Percentiles rank a stretch among this genome's conserved stretches.
These are phyloP conservation scores for Argyresthia albistria DNA, from an alignment of 2,888 invertebrate species.

Conservation along the genomic window DNA sequence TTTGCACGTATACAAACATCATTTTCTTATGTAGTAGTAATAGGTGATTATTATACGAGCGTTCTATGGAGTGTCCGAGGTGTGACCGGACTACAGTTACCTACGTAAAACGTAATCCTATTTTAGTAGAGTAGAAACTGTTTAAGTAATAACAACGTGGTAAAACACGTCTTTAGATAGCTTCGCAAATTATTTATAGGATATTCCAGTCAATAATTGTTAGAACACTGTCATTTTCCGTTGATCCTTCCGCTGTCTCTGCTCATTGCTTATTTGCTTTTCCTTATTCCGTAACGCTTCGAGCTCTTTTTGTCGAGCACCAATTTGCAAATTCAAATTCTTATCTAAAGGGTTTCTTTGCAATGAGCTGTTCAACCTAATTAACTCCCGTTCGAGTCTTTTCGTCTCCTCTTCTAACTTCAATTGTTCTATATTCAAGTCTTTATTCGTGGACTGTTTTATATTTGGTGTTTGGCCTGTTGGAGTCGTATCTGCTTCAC, in stretches of 20 bases:
- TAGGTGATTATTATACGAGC: too few relatives aligned
- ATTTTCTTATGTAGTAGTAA: too few relatives aligned
- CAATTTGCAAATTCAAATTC: conserved; percentile 73
- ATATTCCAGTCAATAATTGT: not conserved
- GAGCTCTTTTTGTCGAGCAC: conserved; percentile 75
- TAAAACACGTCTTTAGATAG: not conserved
- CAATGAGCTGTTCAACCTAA: conserved; percentile 76
- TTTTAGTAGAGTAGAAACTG: too few relatives aligned
- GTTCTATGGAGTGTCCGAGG: too few relatives aligned
- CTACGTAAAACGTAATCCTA: too few relatives aligned
- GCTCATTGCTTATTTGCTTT: conserved; percentile 77
- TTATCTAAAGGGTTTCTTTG: conserved; percentile 75
- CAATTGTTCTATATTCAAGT: conserved; percentile 81
- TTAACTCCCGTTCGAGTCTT: conserved; percentile 77
- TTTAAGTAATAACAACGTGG: conserved; percentile 14
- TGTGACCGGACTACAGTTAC: too few relatives aligned
- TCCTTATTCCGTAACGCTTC: conserved; percentile 73
- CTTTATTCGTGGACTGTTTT: conserved; percentile 73
- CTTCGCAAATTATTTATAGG: not conserved
- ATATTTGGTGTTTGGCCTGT: conserved; percentile 22
- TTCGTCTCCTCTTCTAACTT: conserved; percentile 81
- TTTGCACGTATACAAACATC: too few relatives aligned
- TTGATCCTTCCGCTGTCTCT: conserved; percentile 79
- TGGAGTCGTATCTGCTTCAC: conserved; percentile 13
- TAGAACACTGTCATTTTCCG: conserved; percentile 85